These are phyloP conservation scores for Tragelaphus strepsiceros DNA, from an alignment of 2,113 vertebrate species.

Conservation along the genomic window DNA sequence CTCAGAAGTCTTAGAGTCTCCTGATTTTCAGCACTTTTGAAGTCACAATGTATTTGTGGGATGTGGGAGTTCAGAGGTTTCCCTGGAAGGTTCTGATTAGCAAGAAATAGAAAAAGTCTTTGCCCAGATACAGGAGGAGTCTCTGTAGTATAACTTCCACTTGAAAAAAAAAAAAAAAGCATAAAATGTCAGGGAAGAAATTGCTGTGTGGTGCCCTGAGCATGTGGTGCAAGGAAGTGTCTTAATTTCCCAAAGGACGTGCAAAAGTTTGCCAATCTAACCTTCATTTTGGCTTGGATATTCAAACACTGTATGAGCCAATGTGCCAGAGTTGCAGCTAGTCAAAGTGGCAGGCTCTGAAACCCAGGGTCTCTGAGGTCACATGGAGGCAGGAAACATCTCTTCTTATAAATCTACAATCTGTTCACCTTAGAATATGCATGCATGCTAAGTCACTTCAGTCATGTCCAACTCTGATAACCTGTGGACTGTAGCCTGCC, in stretches of 20 bases:
- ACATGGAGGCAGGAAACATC: neutral
- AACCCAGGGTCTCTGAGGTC: neutral
- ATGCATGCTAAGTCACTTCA: neutral
- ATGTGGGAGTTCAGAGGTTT: neutral
- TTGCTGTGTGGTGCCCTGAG: neutral
- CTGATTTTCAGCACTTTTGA: neutral
- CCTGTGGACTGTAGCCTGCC: neutral
- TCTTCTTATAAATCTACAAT: neutral
- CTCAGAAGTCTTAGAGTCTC: neutral
- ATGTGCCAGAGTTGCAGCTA: rapidly evolving
- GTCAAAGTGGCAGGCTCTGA: neutral
- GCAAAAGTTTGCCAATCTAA: neutral
- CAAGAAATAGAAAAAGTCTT: neutral
- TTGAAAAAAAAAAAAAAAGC: neutral
- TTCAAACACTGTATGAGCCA: neutral
- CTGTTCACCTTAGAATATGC: neutral
- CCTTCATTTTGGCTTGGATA: neutral
- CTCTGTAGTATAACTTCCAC: neutral
- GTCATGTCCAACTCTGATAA: neutral
- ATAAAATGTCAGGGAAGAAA: neutral
- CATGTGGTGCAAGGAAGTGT: neutral
- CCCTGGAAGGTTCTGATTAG: neutral
- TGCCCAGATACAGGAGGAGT: neutral
- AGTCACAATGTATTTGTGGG: neutral
- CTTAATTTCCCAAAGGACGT: neutral